phyloP scores from a whole-genome alignment of 2,888 invertebrate genomes.

The Pilophorus perplexus region DNA sequence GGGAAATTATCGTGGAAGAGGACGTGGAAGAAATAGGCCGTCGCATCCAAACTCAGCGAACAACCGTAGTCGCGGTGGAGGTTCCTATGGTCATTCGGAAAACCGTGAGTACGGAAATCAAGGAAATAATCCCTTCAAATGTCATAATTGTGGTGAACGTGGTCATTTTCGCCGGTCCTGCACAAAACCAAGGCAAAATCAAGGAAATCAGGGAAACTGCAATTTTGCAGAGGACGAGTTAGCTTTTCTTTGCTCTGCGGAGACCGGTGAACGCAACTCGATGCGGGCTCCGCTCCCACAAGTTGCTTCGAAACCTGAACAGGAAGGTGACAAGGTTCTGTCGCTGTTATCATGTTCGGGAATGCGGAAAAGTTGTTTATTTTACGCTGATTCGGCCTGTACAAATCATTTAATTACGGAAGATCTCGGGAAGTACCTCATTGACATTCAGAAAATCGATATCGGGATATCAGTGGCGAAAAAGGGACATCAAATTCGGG shows the following conservation, averaged over 20 bases:
- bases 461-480: slow-evolving; percentile 9
- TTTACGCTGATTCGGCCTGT: slow-evolving; percentile 10
- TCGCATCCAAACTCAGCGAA: background rate
- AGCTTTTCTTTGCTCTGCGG: slow-evolving; percentile 10
- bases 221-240: slow-evolving; percentile 3
- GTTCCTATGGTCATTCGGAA: background rate
- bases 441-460: background rate
- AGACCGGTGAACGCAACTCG: no score
- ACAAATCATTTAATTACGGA: slow-evolving; percentile 5
- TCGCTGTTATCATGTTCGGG: background rate
- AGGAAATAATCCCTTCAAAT: background rate
- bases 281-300: background rate
- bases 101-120: background rate
- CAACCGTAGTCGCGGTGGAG: background rate
- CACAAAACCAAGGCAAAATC: background rate
- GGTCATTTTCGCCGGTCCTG: slow-evolving; percentile 2
- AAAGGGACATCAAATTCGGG: background rate
- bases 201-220: background rate
- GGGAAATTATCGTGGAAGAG: background rate
- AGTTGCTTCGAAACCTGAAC: background rate
- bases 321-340: background rate
- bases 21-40: background rate
- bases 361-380: slow-evolving; percentile 1
- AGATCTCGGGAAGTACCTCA: slow-evolving; percentile 8
- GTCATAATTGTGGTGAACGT: background rate